Evolutionary conservation across 2,113 vertebrate species (phyloP).

Genomic region (Cyprinodon brontotheroides): DNA sequence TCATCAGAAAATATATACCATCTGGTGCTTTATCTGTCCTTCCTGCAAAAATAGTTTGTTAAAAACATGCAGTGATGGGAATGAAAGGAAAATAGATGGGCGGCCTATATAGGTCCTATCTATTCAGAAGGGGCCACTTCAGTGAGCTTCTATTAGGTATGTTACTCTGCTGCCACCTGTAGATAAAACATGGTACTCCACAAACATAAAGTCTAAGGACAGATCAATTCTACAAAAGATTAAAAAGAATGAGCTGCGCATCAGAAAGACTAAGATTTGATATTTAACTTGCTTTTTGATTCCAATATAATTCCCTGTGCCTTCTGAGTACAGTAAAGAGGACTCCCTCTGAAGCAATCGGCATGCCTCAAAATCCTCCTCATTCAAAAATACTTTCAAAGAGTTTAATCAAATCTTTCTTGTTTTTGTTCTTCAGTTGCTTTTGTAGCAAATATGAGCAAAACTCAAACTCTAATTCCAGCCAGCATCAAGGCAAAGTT

Average conservation of each 20-base stretch:
- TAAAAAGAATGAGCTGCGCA: slow-evolving; percentile 1
- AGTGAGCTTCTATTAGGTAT: slow-evolving; percentile 42
- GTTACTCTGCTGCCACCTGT: slow-evolving; percentile 71
- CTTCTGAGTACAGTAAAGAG: slow-evolving; percentile 21
- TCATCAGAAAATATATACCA: slow-evolving; percentile 10
- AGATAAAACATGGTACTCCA: slow-evolving; percentile 44
- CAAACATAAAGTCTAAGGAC: slow-evolving; percentile 12
- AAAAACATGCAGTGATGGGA: slow-evolving; percentile 42
- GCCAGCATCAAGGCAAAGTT: slow-evolving; percentile 16
- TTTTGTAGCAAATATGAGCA: slow-evolving; percentile 45
- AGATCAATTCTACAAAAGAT: slow-evolving; percentile 27
- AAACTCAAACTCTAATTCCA: slow-evolving; percentile 37
- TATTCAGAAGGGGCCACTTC: slow-evolving; percentile 43
- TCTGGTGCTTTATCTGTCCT: background rate
- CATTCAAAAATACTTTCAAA: slow-evolving; percentile 44
- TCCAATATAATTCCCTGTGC: slow-evolving; percentile 19
- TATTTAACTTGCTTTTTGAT: slow-evolving; percentile 26
- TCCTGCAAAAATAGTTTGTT: slow-evolving; percentile 36
- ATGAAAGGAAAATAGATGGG: slow-evolving; percentile 24
- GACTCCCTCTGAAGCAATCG: slow-evolving; percentile 40
- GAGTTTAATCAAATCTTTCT: slow-evolving; percentile 40
- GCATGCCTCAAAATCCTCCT: slow-evolving; percentile 8
- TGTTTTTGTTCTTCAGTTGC: slow-evolving; percentile 37
- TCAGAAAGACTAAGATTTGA: background rate
- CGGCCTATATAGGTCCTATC: background rate